These are phyloP conservation scores for Calyptommatus sinebrachiatus DNA, from an alignment of 2,113 vertebrate species.

Conservation along the genomic window DNA sequence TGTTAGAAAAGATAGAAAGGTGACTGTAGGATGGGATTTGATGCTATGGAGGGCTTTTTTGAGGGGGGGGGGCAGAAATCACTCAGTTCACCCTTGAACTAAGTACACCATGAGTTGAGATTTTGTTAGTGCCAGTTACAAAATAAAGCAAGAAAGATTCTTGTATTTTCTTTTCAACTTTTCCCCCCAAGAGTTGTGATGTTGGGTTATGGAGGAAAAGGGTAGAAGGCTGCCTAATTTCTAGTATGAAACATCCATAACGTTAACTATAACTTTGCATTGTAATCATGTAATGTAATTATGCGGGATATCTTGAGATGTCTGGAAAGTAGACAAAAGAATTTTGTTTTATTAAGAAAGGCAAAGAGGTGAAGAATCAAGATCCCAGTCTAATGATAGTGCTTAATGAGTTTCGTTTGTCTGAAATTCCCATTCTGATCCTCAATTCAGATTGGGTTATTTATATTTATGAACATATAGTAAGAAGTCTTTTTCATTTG, in stretches of 20 bases:
- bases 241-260: not conserved
- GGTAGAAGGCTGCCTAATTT: conserved; percentile 9
- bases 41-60: no score
- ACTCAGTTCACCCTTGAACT: no score
- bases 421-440: not conserved
- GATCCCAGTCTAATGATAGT: not conserved
- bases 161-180: no score
- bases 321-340: not conserved
- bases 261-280: not conserved
- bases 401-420: not conserved
- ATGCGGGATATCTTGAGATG: not conserved
- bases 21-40: no score
- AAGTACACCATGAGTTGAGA: no score
- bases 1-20: no score
- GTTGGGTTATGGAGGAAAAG: not conserved
- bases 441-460: not conserved
- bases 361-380: not conserved
- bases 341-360: not conserved
- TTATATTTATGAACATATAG: no score
- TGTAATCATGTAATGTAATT: not conserved
- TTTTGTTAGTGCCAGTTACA: no score
- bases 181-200: no score
- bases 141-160: no score
- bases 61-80: no score
- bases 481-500: not conserved